Evolutionary conservation across 2,113 vertebrate species (phyloP).

Genomic region (Crotalus viridis): DNA sequence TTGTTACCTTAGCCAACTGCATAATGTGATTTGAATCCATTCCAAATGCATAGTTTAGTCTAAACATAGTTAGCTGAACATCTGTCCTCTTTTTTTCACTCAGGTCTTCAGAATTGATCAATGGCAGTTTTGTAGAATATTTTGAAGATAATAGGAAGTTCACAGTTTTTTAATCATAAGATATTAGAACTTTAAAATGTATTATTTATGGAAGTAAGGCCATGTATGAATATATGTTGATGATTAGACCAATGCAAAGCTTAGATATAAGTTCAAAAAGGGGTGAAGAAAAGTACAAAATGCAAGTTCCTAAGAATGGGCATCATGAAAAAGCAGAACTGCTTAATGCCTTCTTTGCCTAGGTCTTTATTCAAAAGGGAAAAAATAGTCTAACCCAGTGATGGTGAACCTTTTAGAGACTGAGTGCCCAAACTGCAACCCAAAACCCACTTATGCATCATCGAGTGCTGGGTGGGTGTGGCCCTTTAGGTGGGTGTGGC

Average conservation of each 20-base stretch:
- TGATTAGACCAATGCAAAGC: neutral
- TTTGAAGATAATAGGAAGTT: neutral
- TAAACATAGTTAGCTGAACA: neutral
- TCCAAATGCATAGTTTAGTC: neutral
- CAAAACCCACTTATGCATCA: no score
- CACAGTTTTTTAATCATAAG: neutral
- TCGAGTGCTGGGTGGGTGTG: no score
- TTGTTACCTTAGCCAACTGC: neutral
- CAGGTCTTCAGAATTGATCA: neutral
- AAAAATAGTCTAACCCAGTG: neutral
- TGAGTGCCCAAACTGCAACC: no score
- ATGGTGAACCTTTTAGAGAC: no score
- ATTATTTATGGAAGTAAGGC: neutral
- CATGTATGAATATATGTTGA: neutral
- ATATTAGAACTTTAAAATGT: neutral
- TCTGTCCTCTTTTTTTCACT: neutral
- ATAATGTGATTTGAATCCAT: neutral
- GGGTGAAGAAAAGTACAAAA: neutral
- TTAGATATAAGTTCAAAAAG: neutral
- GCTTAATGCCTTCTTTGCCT: neutral
- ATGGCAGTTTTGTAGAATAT: neutral
- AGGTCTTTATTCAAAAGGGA: neutral
- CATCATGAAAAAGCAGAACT: neutral
- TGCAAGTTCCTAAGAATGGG: neutral
- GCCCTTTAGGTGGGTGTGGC: no score